Evolutionary conservation across 2,113 vertebrate genomes (phyloP), one percentile per base, ranked within the genome.

Genomic region (Xyliphius kryptos): DNA sequence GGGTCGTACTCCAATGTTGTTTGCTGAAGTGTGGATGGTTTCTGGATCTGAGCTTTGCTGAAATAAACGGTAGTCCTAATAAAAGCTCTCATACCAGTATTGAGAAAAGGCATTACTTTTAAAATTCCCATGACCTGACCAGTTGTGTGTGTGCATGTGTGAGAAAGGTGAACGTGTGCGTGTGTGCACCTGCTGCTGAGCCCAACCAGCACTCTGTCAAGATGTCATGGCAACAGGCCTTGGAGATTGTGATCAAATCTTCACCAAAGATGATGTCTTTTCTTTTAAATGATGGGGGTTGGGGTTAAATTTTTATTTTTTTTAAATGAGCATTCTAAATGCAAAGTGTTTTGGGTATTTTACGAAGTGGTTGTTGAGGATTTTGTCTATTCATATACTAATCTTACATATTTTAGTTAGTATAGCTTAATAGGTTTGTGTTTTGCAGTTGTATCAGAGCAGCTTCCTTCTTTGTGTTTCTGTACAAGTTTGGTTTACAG

Each of bases 231-330:
- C n/a, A n/a, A n/a, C n/a, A n/a, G 56, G 65, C 70, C 53, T 58
- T 70, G 54, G 70, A 71, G 70, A 69, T 74, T 52, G 62, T 76
- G 79, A 77, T 81, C 68, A 73, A 79, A 75, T 77, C 77, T 83
- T 78, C 84, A 83, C 84, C 86, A 88, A 88, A 88, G 86, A 87
- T 76, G 76, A 80, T 85, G 79, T 83, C 74, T 69, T 76, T 72
- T 73, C 52, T 59, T 61, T 64, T 60, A 32, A 32, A 32, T 32
- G 26, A 32, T 32, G 26, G 26, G 26, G 26, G 26, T 32, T 32
- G 26, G 26, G 26, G 26, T 32, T 32, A 32, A 32, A 32, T 32
- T 32, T 32, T 32, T 32, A 32, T 32, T 32, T 32, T 32, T 32
- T 32, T 32, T 3, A 32, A 32, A 32, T 32, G 26, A 36, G 22